A percentile compares a stretch with the other conserved stretches of the same genome.
Evolutionary conservation across 53 echinoderm and acorn worm genomes (phyloP).

Genomic region (Antedon mediterranea): DNA sequence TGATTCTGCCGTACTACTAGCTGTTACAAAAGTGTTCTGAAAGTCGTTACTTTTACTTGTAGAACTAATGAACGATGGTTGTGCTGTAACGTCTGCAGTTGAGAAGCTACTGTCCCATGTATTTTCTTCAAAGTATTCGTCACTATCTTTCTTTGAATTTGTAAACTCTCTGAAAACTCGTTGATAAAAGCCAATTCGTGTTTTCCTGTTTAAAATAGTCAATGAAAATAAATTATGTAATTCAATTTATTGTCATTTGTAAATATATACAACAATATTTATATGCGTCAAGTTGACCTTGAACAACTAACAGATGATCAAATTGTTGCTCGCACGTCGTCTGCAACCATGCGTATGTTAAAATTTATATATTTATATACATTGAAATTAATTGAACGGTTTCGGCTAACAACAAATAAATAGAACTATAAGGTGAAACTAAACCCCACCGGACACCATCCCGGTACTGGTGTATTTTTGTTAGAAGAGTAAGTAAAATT

Average conservation of each 20-base stretch:
- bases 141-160: too few species aligned
- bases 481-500: too few species aligned
- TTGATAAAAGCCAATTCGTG: constrained; percentile 59
- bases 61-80: too few species aligned
- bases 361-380: too few species aligned
- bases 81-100: background rate
- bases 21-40: constrained; percentile 3
- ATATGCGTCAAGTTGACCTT: background rate
- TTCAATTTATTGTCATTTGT: too few species aligned
- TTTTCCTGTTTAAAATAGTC: constrained; percentile 34
- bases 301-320: background rate
- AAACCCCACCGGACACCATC: too few species aligned
- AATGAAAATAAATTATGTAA: background rate
- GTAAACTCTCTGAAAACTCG: constrained; percentile 45
- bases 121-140: constrained; percentile 8
- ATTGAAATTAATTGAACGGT: too few species aligned
- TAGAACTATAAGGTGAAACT: too few species aligned
- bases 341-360: background rate
- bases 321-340: background rate
- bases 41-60: background rate
- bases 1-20: background rate
- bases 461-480: too few species aligned
- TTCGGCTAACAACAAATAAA: too few species aligned
- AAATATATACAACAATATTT: too few species aligned
- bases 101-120: constrained; percentile 12